Base-by-base conservation (phyloP, 2,797 vertebrate species). In the Etheostoma nigrum region DNA sequence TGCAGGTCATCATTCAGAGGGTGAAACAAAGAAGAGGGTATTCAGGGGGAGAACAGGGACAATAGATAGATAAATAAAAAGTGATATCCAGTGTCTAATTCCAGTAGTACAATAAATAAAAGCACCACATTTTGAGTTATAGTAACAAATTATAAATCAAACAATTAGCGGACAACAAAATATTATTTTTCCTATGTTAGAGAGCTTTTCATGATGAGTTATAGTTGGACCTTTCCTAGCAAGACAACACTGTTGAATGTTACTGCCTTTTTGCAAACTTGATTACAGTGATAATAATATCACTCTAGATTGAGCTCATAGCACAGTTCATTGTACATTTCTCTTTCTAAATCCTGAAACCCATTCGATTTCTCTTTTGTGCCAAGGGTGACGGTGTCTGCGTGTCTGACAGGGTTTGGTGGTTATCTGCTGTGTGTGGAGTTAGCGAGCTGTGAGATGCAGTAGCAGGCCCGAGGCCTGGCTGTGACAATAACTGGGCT, bases 1-100 rank as follows among this genome's bases (percentile, higher is more conserved):
- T 92, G 87, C 89, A 85, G 83, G 79, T 67, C 71, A 74, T 86
- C 85, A 88, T 86, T 84, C 84, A 85, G 71, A 82, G 74, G 67
- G 47, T 33, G 67, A 65, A 72, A 86, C 59, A 78, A 67, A 49
- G 70, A 78, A 60, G 76, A 77, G 18, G 78, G 30, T 19, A 33
- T 47, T 67, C 44, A 72, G 21, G 7, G 30, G 48, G 42, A 73
- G 15, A 70, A 66, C 52, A 67, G n/a, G 18, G 40, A 21, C 57
- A 57, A 49, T 0, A 67, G 52, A 71, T 47, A 8, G 30, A 71
- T 47, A 8, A 25, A 33, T 27, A 18, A 51, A 58, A 69, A 72
- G 78, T 83, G 79, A 82, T 74, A 83, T 66, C 72, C 74, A 81
- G 68, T 78, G 74, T 78, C 59, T 76, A 54, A 80, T 71, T 72